Evolutionary conservation across 1,140 invertebrate genomes (phyloP).

Genomic region (Tenebrio molitor): DNA sequence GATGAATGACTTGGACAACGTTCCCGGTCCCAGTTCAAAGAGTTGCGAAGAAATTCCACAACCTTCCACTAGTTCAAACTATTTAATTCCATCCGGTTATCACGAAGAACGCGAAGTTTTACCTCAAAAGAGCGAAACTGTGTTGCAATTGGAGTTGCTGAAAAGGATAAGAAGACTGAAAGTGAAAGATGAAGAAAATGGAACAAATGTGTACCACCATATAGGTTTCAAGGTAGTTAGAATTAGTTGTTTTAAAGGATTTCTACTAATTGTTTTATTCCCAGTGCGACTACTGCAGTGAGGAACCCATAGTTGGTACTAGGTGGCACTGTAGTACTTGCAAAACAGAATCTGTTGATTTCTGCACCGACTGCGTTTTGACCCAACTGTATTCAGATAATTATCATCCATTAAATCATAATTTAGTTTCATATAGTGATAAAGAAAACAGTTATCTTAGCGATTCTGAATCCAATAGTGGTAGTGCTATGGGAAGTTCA

Average conservation of each 20-base stretch:
- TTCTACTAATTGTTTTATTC: too few relatives aligned
- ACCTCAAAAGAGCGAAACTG: conserved; percentile 52
- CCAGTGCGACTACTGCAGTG: conserved; percentile 77
- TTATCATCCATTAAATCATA: conserved; percentile 62
- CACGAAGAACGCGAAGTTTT: conserved; percentile 55
- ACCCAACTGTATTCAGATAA: conserved; percentile 64
- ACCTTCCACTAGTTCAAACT: conserved; percentile 40
- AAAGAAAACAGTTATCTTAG: conserved; percentile 17
- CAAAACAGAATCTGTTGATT: conserved; percentile 61
- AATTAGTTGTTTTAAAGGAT: too few relatives aligned
- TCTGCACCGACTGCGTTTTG: conserved; percentile 66
- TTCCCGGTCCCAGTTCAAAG: conserved; percentile 58
- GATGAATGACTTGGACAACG: conserved; percentile 69
- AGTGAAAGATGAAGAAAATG: conserved; percentile 50
- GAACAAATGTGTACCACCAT: conserved; percentile 62
- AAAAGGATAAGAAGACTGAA: conserved; percentile 63
- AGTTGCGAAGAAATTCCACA: neutral
- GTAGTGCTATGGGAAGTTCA: conserved; percentile 36
- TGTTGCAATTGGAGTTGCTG: conserved; percentile 63
- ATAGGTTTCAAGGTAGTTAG: conserved; percentile 73
- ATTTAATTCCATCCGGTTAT: conserved; percentile 45
- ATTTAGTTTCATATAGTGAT: conserved; percentile 49
- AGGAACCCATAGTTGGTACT: conserved; percentile 76
- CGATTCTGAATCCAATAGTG: conserved; percentile 48
- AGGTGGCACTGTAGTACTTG: conserved; percentile 79